Evolutionary conservation across 1,140 invertebrate species (phyloP), one percentile per base, ranked within the genome.

Genomic region (Hylyphantes graminicola): DNA sequence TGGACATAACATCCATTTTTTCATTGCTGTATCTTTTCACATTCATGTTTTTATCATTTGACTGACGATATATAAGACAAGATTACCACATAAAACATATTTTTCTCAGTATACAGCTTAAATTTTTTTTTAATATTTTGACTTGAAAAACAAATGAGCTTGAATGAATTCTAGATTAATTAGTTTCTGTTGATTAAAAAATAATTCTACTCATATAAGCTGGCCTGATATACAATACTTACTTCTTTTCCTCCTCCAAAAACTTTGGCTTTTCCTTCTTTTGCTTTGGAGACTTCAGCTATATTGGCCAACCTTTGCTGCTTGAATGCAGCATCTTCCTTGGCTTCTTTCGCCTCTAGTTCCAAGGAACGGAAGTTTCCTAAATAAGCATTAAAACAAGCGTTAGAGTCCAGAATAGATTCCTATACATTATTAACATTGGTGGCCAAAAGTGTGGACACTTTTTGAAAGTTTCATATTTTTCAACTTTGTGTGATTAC

Each of bases 251-350:
- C 94, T 13, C 94, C 93, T 61, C 94, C 93, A 91, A 94, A 94
- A 17, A 92, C 89, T 89, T 93, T 93, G 76, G 91, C 90, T 67
- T 90, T 91, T n/a, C 90, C 93, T 85, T 94, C 92, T 77, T 93
- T 93, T 67, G 93, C 93, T 68, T 88, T 87, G 15, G 89, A 61
- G 76, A 94, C 95, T 89, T 96, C 95, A 19, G 95, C 95, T 89
- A 97, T 96, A 0, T 94, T 95, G 86, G 94, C 95, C 87, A 94
- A 94, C 80, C 96, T 91, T 88, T 95, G 95, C 17, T 93, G 91
- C 89, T 96, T 95, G 91, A 97, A 97, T 53, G 55, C 55, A 88
- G 96, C 95, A 17, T 92, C 92, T 64, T 89, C 90, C 72, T 88
- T 89, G 13, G 87, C 87, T 64, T 89, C 87, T 53, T 87, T 88